A percentile compares a stretch with the other conserved stretches of the same genome.
phyloP scores from a whole-genome alignment of 2,113 vertebrate genomes.

The Perognathus longimembris region DNA sequence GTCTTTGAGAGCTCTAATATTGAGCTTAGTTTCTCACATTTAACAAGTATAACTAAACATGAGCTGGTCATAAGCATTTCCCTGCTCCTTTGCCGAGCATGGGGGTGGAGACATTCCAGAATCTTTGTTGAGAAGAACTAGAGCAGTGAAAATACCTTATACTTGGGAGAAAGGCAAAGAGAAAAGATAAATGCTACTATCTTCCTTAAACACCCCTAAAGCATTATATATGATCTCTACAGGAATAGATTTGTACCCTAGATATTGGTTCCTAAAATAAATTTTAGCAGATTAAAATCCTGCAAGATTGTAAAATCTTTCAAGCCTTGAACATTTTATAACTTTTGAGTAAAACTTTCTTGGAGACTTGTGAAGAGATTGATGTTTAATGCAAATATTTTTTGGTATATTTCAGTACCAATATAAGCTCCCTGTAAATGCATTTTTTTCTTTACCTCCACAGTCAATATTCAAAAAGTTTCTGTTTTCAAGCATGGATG shows the following conservation, averaged over 20 bases:
- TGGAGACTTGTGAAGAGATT: neutral
- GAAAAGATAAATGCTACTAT: neutral
- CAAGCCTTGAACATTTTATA: neutral
- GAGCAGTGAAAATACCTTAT: neutral
- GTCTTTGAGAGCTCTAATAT: neutral
- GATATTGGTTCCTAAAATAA: neutral
- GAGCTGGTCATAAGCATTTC: neutral
- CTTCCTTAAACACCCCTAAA: neutral
- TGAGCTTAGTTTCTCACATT: neutral
- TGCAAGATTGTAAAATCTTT: constrained; percentile 11
- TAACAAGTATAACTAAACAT: neutral
- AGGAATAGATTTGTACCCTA: neutral
- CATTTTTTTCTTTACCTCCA: neutral
- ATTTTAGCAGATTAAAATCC: constrained; percentile 46
- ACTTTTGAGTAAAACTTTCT: neutral
- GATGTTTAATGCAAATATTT: neutral
- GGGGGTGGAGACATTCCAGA: neutral
- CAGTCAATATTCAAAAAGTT: neutral
- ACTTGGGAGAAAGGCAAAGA: neutral
- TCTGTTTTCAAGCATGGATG: neutral
- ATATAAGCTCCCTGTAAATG: neutral
- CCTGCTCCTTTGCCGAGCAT: neutral
- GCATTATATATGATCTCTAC: neutral
- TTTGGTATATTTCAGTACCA: neutral
- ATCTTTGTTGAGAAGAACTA: neutral